Conservation (phyloP, 2,113 vertebrate genomes). For the Sinocyclocheilus grahami region DNA sequence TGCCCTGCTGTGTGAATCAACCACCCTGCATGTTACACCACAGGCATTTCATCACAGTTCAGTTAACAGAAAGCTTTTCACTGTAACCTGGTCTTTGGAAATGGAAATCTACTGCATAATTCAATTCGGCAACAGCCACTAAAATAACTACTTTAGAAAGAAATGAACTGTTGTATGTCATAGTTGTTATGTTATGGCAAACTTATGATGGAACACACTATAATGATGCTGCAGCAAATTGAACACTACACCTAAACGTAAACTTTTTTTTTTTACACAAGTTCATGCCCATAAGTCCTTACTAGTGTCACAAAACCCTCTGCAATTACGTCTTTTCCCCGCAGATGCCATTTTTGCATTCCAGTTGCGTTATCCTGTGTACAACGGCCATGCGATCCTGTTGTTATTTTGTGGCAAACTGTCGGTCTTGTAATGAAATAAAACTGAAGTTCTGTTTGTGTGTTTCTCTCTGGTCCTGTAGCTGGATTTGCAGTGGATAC, state of each 20-base stretch:
- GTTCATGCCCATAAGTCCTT: not conserved
- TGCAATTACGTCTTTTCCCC: slow-evolving; percentile 1
- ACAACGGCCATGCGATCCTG: slow-evolving; percentile 92
- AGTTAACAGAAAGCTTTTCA: slow-evolving; percentile 18
- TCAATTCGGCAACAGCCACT: not conserved
- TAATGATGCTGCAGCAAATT: not conserved
- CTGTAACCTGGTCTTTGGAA: not conserved
- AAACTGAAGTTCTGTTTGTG: not conserved
- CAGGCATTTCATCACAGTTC: not conserved
- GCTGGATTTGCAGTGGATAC: slow-evolving; percentile 98
- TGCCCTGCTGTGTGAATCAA: slow-evolving; percentile 12
- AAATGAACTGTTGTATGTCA: not conserved
- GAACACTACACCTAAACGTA: not conserved
- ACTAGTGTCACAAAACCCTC: not conserved
- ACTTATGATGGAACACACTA: not conserved
- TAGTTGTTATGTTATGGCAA: not conserved
- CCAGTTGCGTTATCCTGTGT: slow-evolving; percentile 94
- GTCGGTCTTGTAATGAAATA: not conserved
- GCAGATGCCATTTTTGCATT: slow-evolving; percentile 92
- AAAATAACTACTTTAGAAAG: not conserved
- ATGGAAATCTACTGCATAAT: not conserved
- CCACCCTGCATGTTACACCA: not conserved
- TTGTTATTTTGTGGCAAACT: not conserved
- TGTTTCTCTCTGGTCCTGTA: slow-evolving; percentile 61
- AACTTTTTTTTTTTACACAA: not conserved